A percentile compares a stretch with the other conserved stretches of the same genome.
Evolutionary conservation across 2,113 vertebrate species (phyloP).

Genomic region (Pyxicephalus adspersus): DNA sequence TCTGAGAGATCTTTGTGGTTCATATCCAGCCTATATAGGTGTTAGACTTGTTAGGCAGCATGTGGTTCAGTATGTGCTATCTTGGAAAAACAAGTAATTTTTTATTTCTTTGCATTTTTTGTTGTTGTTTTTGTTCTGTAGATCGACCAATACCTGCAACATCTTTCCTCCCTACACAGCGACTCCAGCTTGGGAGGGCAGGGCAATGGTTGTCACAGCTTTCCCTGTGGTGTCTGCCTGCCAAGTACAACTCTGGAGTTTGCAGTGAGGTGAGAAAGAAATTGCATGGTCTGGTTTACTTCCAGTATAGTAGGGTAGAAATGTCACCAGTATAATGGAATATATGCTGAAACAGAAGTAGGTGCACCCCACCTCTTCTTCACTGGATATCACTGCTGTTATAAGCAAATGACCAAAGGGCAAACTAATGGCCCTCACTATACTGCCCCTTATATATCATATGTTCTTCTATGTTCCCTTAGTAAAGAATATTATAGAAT

Average conservation of each 20-base stretch:
- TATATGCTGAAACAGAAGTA: conserved; percentile 62
- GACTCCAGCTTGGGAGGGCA: conserved; percentile 88
- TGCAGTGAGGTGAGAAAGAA: conserved; percentile 88
- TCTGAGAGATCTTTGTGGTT: no score
- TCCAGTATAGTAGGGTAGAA: conserved; percentile 72
- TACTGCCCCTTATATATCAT: background rate
- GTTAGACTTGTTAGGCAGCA: conserved; percentile 63
- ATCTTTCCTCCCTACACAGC: conserved; percentile 88
- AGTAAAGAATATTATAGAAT: no score
- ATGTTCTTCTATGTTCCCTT: background rate
- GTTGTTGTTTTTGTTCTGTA: conserved; percentile 86
- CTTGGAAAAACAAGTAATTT: conserved; percentile 83
- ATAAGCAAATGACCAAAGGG: background rate
- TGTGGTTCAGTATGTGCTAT: conserved; percentile 80
- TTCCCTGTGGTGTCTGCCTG: conserved; percentile 87
- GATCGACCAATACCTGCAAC: conserved; percentile 87
- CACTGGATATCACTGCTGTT: conserved; percentile 62
- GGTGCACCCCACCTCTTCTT: conserved; percentile 68
- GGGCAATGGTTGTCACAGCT: conserved; percentile 85
- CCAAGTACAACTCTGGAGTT: conserved; percentile 87
- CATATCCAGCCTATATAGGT: background rate
- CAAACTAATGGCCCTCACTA: background rate
- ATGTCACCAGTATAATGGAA: conserved; percentile 69
- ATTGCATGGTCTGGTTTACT: conserved; percentile 85
- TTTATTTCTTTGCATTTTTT: conserved; percentile 76